Evolutionary conservation across 2,888 invertebrate species (phyloP), one percentile per base, ranked within the genome.

Genomic region (Papilio demoleus): DNA sequence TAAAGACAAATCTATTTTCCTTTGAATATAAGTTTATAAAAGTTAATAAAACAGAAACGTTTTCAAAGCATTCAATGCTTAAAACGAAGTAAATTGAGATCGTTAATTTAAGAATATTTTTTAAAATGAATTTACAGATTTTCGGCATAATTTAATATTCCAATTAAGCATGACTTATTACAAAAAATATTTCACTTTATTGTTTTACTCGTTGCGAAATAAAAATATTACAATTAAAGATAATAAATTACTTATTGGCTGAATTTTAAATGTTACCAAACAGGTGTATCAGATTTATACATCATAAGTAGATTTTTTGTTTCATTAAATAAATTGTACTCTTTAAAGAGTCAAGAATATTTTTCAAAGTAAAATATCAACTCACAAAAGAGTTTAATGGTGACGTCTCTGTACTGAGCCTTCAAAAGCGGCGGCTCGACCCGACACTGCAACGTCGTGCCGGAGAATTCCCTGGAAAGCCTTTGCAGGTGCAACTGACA

Each of bases 401-500:
- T 95, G 77, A 97, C 95, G 82, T 96, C 95, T 80, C 96, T 94
- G 36, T 93, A 89, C 68, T 96, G 93, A 3, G 96, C 94, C 73
- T 95, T 94, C 70, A 96, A 93, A 67, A 96, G 92, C 27, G 96
- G 95, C 0, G 95, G 95, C 71, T 96, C 95, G 12, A 97, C 97
- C 72, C 95, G 93, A 83, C 97, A 97, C 84, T 96, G 95, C 74
- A 97, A 93, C 76, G 94, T 94, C 58, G 95, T 93, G n/a, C 96
- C 95, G 76, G 95, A 94, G 85, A 96, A 94, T 75, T 95, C 94
- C 70, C 97, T 92, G 31, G 95, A 94, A 71, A 97, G 94, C 70
- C 94, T 94, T 19, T 94, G 94, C 73, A 97, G 94, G 79, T 95
- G 94, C 73, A 97, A 92, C 80, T 97, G 96, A 86, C 97, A 97